Evolutionary conservation across 2,113 vertebrate genomes (phyloP).

Genomic region (Trichomycterus rosablanca): DNA sequence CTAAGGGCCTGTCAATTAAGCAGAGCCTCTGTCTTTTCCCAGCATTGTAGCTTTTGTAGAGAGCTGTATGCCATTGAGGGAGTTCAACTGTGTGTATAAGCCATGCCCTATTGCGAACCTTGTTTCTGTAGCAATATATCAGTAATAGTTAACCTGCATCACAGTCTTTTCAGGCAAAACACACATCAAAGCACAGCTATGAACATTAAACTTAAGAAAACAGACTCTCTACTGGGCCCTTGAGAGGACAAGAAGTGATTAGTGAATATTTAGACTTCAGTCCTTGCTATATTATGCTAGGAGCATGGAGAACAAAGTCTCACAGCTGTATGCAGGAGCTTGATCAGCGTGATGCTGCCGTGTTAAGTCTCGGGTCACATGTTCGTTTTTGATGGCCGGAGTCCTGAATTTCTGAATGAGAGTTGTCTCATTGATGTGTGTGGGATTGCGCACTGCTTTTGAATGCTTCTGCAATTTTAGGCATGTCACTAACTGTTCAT

Average conservation of each 20-base stretch:
- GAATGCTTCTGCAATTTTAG: neutral
- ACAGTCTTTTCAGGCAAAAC: slow-evolving; percentile 35
- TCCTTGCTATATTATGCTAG: slow-evolving; percentile 4
- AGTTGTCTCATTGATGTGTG: neutral
- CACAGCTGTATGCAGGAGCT: neutral
- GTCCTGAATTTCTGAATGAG: slow-evolving; percentile 19
- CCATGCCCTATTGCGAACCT: slow-evolving; percentile 32
- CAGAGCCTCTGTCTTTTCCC: slow-evolving; percentile 9
- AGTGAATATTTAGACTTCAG: slow-evolving; percentile 15
- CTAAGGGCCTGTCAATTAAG: no score
- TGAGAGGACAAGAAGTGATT: slow-evolving; percentile 35
- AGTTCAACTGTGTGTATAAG: slow-evolving; percentile 36
- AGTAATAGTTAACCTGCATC: slow-evolving; percentile 38
- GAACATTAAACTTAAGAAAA: slow-evolving; percentile 51
- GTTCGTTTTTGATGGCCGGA: neutral
- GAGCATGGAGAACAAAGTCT: neutral
- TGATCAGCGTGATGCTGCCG: slow-evolving; percentile 10
- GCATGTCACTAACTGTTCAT: neutral
- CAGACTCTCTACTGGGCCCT: slow-evolving; percentile 37
- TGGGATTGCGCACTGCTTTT: neutral
- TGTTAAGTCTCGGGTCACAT: neutral
- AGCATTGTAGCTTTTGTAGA: slow-evolving; percentile 8
- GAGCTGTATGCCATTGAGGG: slow-evolving; percentile 13
- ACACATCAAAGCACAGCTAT: slow-evolving; percentile 50
- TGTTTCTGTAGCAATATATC: slow-evolving; percentile 41